Evolutionary conservation across 2,113 vertebrate species (phyloP).

Genomic region (Benitochromis conjunctus): DNA sequence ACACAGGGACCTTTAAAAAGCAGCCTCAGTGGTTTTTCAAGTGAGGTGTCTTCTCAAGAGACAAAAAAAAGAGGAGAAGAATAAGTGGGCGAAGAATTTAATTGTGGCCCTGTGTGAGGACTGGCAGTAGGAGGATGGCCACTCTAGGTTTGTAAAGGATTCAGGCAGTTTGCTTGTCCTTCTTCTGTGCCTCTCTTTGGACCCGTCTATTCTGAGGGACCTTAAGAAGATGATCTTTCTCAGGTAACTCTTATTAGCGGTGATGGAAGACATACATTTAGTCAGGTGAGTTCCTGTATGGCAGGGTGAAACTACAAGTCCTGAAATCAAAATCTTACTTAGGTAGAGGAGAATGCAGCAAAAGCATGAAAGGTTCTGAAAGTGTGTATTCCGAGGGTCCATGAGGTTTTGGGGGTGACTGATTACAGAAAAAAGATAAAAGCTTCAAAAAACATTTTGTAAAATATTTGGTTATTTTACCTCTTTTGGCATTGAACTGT

Average conservation of each 20-base stretch:
- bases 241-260: neutral
- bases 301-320: neutral
- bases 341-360: neutral
- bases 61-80: constrained; percentile 55
- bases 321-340: neutral
- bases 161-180: constrained; percentile 12
- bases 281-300: neutral
- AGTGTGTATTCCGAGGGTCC: neutral
- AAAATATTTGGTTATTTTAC: neutral
- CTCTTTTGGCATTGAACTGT: neutral
- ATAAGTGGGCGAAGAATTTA: constrained; percentile 58
- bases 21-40: constrained; percentile 57
- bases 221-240: constrained; percentile 7
- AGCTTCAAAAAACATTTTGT: neutral
- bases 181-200: constrained; percentile 30
- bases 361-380: neutral
- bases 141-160: constrained; percentile 52
- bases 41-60: constrained; percentile 60
- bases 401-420: neutral
- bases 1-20: constrained; percentile 59
- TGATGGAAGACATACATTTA: neutral
- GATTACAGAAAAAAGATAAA: neutral
- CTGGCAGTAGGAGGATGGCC: constrained; percentile 46
- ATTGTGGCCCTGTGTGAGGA: constrained; percentile 49
- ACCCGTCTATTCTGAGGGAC: constrained; percentile 26